phyloP scores from a whole-genome alignment of 1,140 invertebrate genomes.

The Drosophila gunungcola region DNA sequence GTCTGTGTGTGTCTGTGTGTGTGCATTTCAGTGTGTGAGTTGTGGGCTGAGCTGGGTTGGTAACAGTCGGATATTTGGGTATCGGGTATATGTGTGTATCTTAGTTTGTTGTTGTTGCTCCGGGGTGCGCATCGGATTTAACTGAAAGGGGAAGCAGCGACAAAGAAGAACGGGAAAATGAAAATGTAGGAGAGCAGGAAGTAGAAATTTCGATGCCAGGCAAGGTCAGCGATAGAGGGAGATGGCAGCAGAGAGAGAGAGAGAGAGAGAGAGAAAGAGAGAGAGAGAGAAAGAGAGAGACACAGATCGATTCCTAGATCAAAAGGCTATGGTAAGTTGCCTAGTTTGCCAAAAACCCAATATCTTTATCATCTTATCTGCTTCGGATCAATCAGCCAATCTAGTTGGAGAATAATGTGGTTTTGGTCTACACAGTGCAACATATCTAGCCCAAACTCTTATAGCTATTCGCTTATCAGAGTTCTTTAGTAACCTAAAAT shows the following conservation, averaged over 20 bases:
- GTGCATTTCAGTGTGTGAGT: constrained; percentile 13
- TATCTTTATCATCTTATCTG: background rate
- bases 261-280: background rate
- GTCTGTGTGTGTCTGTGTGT: background rate
- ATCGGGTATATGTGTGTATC: background rate
- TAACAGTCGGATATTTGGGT: constrained; percentile 53
- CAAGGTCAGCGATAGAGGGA: constrained; percentile 10
- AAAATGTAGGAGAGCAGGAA: constrained; percentile 5
- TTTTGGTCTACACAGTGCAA: background rate
- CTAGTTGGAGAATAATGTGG: constrained; percentile 1
- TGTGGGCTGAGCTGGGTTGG: constrained; percentile 55
- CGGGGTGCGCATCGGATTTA: constrained; percentile 68
- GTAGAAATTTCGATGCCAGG: constrained; percentile 1
- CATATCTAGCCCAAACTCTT: no score
- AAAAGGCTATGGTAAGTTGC: background rate
- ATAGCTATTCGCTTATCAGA: no score
- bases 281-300: background rate
- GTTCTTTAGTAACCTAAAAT: no score
- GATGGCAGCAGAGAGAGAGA: background rate
- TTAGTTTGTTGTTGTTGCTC: constrained; percentile 5
- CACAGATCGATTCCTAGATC: background rate
- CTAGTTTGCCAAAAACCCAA: background rate
- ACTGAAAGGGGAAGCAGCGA: constrained; percentile 16
- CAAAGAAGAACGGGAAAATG: constrained; percentile 22
- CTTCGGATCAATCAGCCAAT: background rate